These are phyloP conservation scores for Sparidentex hasta DNA, from an alignment of 2,797 vertebrate species.

Conservation along the genomic window DNA sequence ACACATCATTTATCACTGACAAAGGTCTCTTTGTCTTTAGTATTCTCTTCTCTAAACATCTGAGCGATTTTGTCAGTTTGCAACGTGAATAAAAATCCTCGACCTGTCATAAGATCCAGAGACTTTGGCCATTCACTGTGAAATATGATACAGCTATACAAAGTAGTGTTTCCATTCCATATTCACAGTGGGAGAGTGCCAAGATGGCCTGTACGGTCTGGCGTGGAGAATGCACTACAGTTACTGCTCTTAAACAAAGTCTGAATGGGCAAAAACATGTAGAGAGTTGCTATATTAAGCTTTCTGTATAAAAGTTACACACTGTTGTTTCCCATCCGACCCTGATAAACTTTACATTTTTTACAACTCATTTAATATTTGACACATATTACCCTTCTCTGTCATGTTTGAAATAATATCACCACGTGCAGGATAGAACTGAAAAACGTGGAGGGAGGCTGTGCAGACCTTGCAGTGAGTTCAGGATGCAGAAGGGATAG, in stretches of 20 bases:
- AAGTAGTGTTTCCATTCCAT: slow-evolving; percentile 2
- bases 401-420: neutral
- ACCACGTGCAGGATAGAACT: neutral
- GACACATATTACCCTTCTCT: neutral
- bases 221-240: neutral
- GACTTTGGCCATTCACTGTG: neutral
- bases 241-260: neutral
- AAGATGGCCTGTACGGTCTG: neutral
- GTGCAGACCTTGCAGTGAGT: slow-evolving; percentile 83
- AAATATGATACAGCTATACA: neutral
- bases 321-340: neutral
- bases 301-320: neutral
- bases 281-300: neutral
- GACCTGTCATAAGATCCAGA: neutral
- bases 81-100: neutral
- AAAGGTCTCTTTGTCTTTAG: neutral
- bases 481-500: slow-evolving; percentile 86
- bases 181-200: slow-evolving; percentile 2
- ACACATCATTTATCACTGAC: neutral
- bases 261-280: neutral
- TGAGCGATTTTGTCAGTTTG: neutral
- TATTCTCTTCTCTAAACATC: neutral
- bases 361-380: neutral
- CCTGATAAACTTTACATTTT: neutral
- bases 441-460: neutral